Base-by-base conservation (phyloP, 2,888 invertebrate genomes). In the Protophormia terraenovae region DNA sequence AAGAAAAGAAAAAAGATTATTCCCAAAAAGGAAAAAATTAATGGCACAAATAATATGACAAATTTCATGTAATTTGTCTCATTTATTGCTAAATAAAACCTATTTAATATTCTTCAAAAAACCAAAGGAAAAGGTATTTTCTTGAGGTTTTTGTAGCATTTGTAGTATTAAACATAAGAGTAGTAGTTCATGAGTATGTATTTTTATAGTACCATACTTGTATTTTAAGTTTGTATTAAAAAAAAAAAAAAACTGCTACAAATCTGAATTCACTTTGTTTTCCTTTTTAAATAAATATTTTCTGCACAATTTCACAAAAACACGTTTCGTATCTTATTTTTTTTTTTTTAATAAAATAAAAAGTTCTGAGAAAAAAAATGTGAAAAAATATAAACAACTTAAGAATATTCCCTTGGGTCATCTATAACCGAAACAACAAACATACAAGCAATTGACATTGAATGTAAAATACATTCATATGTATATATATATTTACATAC, bases 271-370 rank as follows among this genome's bases (percentile, higher is more conserved):
- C 35, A 22, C 22, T n/a, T 58, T 66, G 62, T 55, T 79, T 41
- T 72, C 45, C 24, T 45, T 72, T 32, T 22, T 8, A 41, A 22
- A 24, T 3, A 47, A 64, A 76, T 12, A 69, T 69, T 69, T 67
- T 75, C 22, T 73, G 69, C 81, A 76, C 81, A 82, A 69, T 82
- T 82, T 76, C 16, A 58, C 45, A 69, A 62, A 27, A 82, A 69
- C 53, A 82, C 62, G 50, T 75, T 16, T 45, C 32, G 1, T 12
- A 75, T 35, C 14, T 7, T 8, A 58, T 45, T 50, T 50, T 10
- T 29, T 66, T 3, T 66, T 38, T 22, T 32, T 0, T 24, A 50
- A 50, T 16, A 60, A 45, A 45, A 45, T 7, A 22, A 53, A 38
- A 29, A 2, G 1, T 3, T n/a, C 12, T n/a, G n/a, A n/a, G n/a